Percentiles rank a stretch among this genome's conserved stretches.
These are phyloP conservation scores for Pharmacophagus antenor DNA, from an alignment of 2,888 invertebrate species.

Conservation along the genomic window DNA sequence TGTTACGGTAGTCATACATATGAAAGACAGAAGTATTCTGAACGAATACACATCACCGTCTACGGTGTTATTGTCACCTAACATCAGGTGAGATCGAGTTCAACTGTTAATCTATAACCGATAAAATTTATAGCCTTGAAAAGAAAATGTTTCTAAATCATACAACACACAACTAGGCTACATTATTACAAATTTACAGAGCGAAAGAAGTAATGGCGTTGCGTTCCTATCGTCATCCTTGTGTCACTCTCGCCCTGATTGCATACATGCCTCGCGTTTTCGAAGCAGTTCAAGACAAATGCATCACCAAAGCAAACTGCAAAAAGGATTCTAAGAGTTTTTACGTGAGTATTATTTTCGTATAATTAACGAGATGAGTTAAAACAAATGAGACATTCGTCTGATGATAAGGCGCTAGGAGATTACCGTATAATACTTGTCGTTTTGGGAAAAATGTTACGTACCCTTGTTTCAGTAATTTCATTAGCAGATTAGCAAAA, in stretches of 20 bases:
- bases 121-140: neutral
- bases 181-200: conserved; percentile 56
- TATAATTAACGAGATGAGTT: too few species aligned
- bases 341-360: conserved; percentile 84
- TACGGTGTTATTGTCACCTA: too few species aligned
- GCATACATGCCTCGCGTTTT: conserved; percentile 91
- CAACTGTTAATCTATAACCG: too few species aligned
- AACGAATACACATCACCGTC: too few species aligned
- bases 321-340: conserved; percentile 92
- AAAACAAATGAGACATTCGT: neutral
- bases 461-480: too few species aligned
- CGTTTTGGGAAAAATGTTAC: too few species aligned
- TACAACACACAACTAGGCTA: neutral
- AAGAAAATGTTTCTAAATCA: neutral
- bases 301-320: conserved; percentile 90
- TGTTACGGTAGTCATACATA: too few species aligned
- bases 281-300: conserved; percentile 90
- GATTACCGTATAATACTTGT: too few species aligned
- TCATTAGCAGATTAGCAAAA: too few species aligned
- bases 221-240: conserved; percentile 88
- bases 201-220: conserved; percentile 88
- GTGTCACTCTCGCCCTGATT: conserved; percentile 88
- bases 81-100: too few species aligned
- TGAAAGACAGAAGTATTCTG: too few species aligned
- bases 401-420: neutral